Percentiles rank a stretch among this genome's conserved stretches.
Conservation (phyloP, 1,140 invertebrate species). For the Centruroides sculpturatus region DNA sequence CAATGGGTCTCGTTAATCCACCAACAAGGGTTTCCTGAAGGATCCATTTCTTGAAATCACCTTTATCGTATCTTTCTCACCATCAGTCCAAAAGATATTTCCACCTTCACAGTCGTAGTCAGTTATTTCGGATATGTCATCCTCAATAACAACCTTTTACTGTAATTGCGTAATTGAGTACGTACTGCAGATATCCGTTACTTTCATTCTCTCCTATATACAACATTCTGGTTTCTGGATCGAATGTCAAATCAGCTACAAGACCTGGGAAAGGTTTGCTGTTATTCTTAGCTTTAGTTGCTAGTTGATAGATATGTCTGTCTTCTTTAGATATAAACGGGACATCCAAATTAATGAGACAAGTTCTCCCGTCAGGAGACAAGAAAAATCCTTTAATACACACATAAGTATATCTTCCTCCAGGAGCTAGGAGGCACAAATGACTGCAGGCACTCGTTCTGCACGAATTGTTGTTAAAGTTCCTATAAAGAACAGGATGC, state of each 20-base stretch:
- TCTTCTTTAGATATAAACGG: slow-evolving; percentile 10
- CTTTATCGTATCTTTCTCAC: slow-evolving; percentile 26
- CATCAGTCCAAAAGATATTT: slow-evolving; percentile 37
- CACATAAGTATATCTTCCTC: slow-evolving; percentile 46
- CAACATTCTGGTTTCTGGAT: slow-evolving; percentile 33
- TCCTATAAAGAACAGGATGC: slow-evolving; percentile 28
- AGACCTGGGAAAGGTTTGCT: too few species aligned
- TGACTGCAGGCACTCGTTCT: slow-evolving; percentile 49
- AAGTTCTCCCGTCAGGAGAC: slow-evolving; percentile 23
- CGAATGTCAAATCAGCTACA: slow-evolving; percentile 17
- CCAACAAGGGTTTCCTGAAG: slow-evolving; percentile 19
- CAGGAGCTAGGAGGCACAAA: slow-evolving; percentile 57
- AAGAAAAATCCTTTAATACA: slow-evolving; percentile 55
- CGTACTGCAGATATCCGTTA: slow-evolving; percentile 2
- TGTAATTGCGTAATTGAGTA: not conserved
- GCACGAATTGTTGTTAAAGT: slow-evolving; percentile 44
- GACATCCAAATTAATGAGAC: slow-evolving; percentile 14
- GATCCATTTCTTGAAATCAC: slow-evolving; percentile 28
- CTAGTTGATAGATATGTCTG: slow-evolving; percentile 5
- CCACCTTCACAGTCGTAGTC: slow-evolving; percentile 33
- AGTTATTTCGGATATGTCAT: not conserved
- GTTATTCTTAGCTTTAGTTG: slow-evolving; percentile 1
- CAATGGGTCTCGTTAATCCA: slow-evolving; percentile 11
- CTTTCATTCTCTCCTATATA: slow-evolving; percentile 18
- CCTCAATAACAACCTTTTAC: not conserved